Evolutionary conservation across 2,113 vertebrate genomes (phyloP).

Genomic region (Dromiciops gliroides): DNA sequence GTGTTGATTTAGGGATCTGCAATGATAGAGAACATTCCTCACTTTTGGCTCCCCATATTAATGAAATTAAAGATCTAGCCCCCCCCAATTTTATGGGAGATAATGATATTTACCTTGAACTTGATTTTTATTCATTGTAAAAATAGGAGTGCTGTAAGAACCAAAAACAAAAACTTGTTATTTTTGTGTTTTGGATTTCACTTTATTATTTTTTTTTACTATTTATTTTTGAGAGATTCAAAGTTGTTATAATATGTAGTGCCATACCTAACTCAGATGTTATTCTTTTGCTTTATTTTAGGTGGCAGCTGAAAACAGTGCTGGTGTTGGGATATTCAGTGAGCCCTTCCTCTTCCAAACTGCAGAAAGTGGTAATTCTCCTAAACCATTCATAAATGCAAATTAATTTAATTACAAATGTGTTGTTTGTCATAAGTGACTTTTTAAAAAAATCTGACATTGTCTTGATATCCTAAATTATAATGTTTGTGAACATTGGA

Average conservation of each 20-base stretch:
- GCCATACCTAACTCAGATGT: background rate
- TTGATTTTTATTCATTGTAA: background rate
- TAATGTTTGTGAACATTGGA: background rate
- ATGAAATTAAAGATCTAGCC: background rate
- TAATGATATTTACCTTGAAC: background rate
- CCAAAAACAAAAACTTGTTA: background rate
- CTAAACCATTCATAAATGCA: slow-evolving; percentile 45
- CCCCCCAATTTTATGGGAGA: background rate
- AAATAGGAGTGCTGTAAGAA: slow-evolving; percentile 40
- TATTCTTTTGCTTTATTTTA: slow-evolving; percentile 74
- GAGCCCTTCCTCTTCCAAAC: slow-evolving; percentile 94
- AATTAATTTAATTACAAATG: slow-evolving; percentile 37
- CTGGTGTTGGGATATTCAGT: slow-evolving; percentile 91
- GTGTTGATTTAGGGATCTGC: background rate
- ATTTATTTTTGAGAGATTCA: background rate
- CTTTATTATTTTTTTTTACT: background rate
- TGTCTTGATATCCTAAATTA: background rate
- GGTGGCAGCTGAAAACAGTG: slow-evolving; percentile 93
- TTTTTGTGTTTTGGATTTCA: background rate
- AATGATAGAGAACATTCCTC: background rate
- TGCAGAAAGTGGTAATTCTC: slow-evolving; percentile 93
- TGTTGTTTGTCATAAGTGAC: slow-evolving; percentile 14
- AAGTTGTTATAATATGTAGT: slow-evolving; percentile 28
- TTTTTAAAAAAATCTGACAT: background rate
- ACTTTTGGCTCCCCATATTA: background rate